Percentiles rank a stretch among this genome's conserved stretches.
Conservation (phyloP, 1,140 invertebrate species). For the Pseudoatta argentina region DNA sequence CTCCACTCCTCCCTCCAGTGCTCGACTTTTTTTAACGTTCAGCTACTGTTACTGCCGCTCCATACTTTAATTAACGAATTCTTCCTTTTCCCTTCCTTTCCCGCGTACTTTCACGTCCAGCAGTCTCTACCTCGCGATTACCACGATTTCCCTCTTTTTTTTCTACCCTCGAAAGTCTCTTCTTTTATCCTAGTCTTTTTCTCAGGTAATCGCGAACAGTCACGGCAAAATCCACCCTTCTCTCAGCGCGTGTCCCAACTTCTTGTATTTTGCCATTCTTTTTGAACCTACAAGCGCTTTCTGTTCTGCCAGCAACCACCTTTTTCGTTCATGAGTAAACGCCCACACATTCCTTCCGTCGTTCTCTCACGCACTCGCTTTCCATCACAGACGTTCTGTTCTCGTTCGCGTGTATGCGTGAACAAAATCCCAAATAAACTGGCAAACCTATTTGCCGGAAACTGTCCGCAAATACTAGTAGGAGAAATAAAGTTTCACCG, state of each 20-base stretch:
- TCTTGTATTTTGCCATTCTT: conserved; percentile 30
- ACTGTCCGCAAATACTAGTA: conserved; percentile 67
- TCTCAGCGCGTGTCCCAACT: conserved; percentile 46
- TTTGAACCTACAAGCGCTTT: conserved; percentile 31
- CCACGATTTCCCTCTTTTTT: conserved; percentile 34
- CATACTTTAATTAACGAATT: conserved; percentile 63
- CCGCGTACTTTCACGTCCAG: conserved; percentile 22
- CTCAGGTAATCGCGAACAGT: conserved; percentile 52
- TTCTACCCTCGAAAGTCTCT: neutral
- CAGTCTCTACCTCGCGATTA: conserved; percentile 45
- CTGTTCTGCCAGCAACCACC: neutral
- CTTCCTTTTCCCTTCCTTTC: conserved; percentile 24
- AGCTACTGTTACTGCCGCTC: conserved; percentile 43
- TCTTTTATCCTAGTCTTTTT: conserved; percentile 40
- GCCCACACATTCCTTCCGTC: neutral
- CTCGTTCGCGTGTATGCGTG: conserved; percentile 42
- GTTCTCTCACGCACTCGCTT: conserved; percentile 24
- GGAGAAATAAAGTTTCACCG: conserved; percentile 62
- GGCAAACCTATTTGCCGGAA: conserved; percentile 67
- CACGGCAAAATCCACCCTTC: conserved; percentile 49
- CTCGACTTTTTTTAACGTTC: conserved; percentile 19
- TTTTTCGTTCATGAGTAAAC: conserved; percentile 49
- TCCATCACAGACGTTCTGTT: conserved; percentile 42
- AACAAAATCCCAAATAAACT: conserved; percentile 62
- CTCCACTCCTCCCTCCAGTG: no score